phyloP scores from a whole-genome alignment of 1,140 invertebrate species.

The Conus ventricosus region DNA sequence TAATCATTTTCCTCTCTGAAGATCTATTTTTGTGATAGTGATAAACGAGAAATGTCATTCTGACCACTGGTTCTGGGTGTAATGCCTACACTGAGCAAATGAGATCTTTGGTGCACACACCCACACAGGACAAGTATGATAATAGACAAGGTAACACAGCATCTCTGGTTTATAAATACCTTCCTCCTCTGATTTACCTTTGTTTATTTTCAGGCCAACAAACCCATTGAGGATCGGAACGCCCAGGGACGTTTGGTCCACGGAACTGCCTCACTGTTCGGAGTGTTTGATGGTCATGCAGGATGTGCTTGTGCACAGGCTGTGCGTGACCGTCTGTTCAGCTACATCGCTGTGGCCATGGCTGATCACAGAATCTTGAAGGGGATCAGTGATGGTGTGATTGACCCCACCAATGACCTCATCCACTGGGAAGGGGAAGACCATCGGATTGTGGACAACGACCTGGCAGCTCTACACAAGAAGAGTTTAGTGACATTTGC shows the following conservation, averaged over 20 bases:
- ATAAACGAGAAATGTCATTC: no score
- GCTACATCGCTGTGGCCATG: conserved; percentile 90
- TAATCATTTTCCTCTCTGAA: no score
- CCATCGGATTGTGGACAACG: conserved; percentile 50
- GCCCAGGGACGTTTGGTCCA: conserved; percentile 71
- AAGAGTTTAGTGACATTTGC: conserved; percentile 59
- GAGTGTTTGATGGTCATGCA: conserved; percentile 96
- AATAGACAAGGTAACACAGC: no score
- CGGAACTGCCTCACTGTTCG: conserved; percentile 80
- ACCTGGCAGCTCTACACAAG: conserved; percentile 56
- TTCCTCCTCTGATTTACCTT: not conserved
- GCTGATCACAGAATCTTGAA: conserved; percentile 70
- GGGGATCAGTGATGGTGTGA: conserved; percentile 57
- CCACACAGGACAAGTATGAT: no score
- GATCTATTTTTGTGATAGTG: no score
- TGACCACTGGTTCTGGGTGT: no score
- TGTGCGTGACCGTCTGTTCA: conserved; percentile 82
- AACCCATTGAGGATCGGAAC: conserved; percentile 94
- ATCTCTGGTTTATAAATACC: no score
- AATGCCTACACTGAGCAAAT: no score
- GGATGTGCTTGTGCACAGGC: conserved; percentile 92
- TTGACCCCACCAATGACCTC: conserved; percentile 50
- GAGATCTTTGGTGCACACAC: no score
- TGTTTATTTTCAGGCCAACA: conserved; percentile 81
- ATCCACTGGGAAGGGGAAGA: conserved; percentile 47